Evolutionary conservation across 2,797 vertebrate species (phyloP).

Genomic region (Microtus californicus): DNA sequence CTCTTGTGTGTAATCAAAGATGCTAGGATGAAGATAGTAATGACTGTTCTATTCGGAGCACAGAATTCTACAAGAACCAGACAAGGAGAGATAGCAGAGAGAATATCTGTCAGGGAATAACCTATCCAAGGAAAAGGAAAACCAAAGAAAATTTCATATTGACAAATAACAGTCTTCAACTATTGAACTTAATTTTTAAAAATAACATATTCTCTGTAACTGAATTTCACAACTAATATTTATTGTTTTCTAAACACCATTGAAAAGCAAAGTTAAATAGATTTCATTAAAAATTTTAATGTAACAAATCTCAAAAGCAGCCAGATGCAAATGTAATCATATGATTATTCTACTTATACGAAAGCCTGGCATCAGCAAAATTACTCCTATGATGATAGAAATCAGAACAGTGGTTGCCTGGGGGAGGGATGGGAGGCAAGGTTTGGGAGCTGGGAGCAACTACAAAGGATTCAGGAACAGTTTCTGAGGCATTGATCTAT

Average conservation of each 20-base stretch:
- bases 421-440: not conserved
- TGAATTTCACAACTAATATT: not conserved
- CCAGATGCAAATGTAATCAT: not conserved
- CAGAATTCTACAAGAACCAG: no score
- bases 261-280: slow-evolving; percentile 38
- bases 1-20: not conserved
- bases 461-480: not conserved
- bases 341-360: not conserved
- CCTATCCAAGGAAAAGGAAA: not conserved
- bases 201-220: not conserved
- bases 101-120: not conserved
- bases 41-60: not conserved
- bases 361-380: slow-evolving; percentile 5
- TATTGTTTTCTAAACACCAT: slow-evolving; percentile 48
- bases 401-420: slow-evolving; percentile 1
- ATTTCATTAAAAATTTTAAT: slow-evolving; percentile 41
- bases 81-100: not conserved
- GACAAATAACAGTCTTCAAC: not conserved
- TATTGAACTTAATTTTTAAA: not conserved
- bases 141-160: not conserved
- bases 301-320: slow-evolving; percentile 19
- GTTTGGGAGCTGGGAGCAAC: not conserved
- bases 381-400: slow-evolving; percentile 24
- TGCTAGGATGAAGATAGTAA: not conserved
- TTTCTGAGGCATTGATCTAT: not conserved